These are phyloP conservation scores for Petrolisthes cinctipes DNA, from an alignment of 2,888 invertebrate species.

Conservation along the genomic window DNA sequence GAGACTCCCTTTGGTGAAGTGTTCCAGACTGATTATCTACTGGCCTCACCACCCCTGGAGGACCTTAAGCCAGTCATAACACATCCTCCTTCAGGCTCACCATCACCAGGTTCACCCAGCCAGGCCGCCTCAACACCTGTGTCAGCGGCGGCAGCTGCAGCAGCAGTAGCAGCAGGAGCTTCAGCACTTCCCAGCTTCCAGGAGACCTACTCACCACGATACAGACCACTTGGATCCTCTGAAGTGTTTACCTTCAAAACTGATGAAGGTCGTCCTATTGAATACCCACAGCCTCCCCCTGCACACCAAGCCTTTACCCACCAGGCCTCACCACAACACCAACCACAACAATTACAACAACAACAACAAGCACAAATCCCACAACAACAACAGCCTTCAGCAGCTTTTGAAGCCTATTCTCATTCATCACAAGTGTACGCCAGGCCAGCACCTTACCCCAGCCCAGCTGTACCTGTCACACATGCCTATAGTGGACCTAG, in stretches of 20 bases:
- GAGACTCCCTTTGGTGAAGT: slow-evolving; percentile 61
- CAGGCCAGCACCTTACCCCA: slow-evolving; percentile 57
- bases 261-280: slow-evolving; percentile 57
- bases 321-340: slow-evolving; percentile 65
- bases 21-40: slow-evolving; percentile 62
- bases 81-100: slow-evolving; percentile 44
- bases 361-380: slow-evolving; percentile 66
- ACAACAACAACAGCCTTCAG: slow-evolving; percentile 66
- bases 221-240: slow-evolving; percentile 56
- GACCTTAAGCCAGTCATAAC: slow-evolving; percentile 65
- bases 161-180: slow-evolving; percentile 45
- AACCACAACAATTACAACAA: slow-evolving; percentile 67
- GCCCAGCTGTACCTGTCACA: slow-evolving; percentile 57
- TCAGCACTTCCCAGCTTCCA: slow-evolving; percentile 65
- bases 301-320: slow-evolving; percentile 64
- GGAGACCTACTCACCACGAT: slow-evolving; percentile 65
- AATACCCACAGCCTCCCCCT: slow-evolving; percentile 64
- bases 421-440: slow-evolving; percentile 61
- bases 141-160: slow-evolving; percentile 2
- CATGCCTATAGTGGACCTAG: slow-evolving; percentile 57
- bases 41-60: slow-evolving; percentile 56
- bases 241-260: slow-evolving; percentile 65
- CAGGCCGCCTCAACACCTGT: slow-evolving; percentile 36
- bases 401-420: slow-evolving; percentile 58
- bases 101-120: slow-evolving; percentile 63